phyloP scores from a whole-genome alignment of 2,888 invertebrate species.

The Agrochola litura region DNA sequence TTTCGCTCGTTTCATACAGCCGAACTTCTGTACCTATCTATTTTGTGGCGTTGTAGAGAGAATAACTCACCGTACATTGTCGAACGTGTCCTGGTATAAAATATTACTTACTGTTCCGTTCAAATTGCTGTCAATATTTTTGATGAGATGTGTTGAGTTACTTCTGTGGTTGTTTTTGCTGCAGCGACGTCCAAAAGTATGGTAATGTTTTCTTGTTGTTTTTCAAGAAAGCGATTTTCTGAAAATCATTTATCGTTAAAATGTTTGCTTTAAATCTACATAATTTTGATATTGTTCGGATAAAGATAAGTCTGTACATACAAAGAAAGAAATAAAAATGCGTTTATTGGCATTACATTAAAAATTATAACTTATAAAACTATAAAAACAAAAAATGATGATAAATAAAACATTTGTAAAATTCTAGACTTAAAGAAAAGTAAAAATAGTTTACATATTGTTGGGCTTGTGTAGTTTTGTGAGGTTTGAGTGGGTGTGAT shows the following conservation, averaged over 20 bases:
- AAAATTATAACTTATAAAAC: too few species aligned
- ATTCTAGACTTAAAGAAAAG: too few species aligned
- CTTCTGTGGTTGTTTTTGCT: neutral
- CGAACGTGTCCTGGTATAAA: slow-evolving; percentile 48
- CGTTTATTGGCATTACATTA: too few species aligned
- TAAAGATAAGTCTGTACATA: neutral
- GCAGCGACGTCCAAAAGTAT: neutral
- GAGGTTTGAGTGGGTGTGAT: too few species aligned
- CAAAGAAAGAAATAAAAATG: too few species aligned
- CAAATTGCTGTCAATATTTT: slow-evolving; percentile 42
- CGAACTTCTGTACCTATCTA: slow-evolving; percentile 1
- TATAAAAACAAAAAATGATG: too few species aligned
- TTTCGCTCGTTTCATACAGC: neutral
- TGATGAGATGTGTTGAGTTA: slow-evolving; percentile 5
- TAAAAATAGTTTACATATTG: too few species aligned
- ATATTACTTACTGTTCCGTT: slow-evolving; percentile 38
- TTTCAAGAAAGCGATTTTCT: neutral
- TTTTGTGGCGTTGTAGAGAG: neutral
- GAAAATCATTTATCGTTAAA: neutral
- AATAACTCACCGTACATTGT: slow-evolving; percentile 46
- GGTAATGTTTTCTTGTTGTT: neutral
- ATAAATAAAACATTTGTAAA: too few species aligned
- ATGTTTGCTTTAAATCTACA: neutral
- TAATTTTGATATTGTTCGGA: neutral
- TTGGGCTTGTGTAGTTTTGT: too few species aligned